Percentiles rank a stretch among this genome's conserved stretches.
Evolutionary conservation across 2,113 vertebrate species (phyloP).

Genomic region (Entelurus aequoreus): DNA sequence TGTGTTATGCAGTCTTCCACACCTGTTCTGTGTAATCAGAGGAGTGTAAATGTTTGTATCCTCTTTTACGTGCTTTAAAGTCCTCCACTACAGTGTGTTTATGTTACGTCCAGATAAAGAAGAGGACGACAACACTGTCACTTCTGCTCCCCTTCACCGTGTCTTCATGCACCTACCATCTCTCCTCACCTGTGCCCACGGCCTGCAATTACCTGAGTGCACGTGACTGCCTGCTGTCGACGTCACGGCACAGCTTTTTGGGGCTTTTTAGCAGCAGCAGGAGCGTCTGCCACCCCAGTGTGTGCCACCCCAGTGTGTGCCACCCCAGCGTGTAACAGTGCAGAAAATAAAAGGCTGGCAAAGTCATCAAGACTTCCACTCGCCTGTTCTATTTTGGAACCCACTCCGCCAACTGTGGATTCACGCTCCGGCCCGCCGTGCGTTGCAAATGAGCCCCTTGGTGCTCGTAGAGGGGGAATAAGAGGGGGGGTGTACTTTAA

Average conservation of each 20-base stretch:
- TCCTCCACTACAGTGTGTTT: no score
- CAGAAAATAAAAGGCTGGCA: conserved; percentile 66
- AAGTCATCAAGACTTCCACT: conserved; percentile 61
- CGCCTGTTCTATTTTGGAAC: conserved; percentile 57
- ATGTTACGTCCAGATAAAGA: no score
- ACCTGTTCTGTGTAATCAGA: no score
- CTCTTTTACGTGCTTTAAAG: no score
- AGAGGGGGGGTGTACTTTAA: background rate
- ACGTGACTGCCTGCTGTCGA: conserved; percentile 52
- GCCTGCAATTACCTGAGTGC: conserved; percentile 64
- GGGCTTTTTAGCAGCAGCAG: conserved; percentile 62
- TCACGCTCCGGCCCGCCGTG: conserved; percentile 12
- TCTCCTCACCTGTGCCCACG: conserved; percentile 26
- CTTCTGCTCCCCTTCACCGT: conserved; percentile 13
- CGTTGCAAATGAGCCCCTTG: conserved; percentile 16
- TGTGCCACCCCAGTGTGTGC: no score
- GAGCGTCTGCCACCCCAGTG: conserved; percentile 41
- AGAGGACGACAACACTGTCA: background rate
- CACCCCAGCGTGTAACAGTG: conserved; percentile 47
- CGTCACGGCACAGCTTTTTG: conserved; percentile 50
- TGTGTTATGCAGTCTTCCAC: no score
- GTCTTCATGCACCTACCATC: conserved; percentile 2
- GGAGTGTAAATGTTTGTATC: no score
- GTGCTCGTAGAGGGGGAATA: conserved; percentile 6
- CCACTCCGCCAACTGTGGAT: conserved; percentile 34